Conservation (phyloP, 2,797 vertebrate genomes). For the Harpagifer antarcticus region DNA sequence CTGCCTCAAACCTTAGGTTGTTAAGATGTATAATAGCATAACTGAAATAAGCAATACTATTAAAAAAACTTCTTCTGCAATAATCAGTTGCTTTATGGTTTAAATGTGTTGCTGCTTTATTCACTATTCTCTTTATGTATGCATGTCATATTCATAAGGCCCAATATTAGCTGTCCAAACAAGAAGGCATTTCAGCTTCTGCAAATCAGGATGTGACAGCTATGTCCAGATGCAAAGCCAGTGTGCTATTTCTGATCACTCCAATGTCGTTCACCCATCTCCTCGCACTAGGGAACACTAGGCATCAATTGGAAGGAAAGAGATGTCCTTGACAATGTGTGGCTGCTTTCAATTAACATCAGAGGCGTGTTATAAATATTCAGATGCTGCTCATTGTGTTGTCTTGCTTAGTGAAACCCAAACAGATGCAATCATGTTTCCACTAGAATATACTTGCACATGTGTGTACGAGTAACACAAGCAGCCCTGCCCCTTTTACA, state of each 20-base stretch:
- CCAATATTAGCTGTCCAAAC: slow-evolving; percentile 6
- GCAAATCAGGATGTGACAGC: slow-evolving; percentile 58
- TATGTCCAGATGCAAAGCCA: slow-evolving; percentile 67
- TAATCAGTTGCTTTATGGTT: not conserved
- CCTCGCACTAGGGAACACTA: slow-evolving; percentile 51
- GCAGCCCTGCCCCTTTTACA: slow-evolving; percentile 26
- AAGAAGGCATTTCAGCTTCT: slow-evolving; percentile 38
- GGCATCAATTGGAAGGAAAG: slow-evolving; percentile 66
- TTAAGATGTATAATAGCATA: not conserved
- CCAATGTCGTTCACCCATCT: slow-evolving; percentile 62
- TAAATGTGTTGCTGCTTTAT: not conserved
- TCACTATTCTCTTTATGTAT: not conserved
- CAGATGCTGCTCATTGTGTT: slow-evolving; percentile 62
- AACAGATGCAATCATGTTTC: slow-evolving; percentile 50
- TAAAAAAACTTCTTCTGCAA: too few species aligned
- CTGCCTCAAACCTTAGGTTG: not conserved
- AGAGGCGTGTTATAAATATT: slow-evolving; percentile 74
- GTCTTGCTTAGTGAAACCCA: slow-evolving; percentile 33
- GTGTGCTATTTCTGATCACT: slow-evolving; percentile 68
- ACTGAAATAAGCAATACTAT: not conserved
- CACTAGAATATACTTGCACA: slow-evolving; percentile 39
- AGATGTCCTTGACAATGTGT: slow-evolving; percentile 74
- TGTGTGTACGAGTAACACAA: slow-evolving; percentile 1
- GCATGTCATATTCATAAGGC: not conserved
- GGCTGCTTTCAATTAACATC: slow-evolving; percentile 75